These are phyloP conservation scores for Pangasius djambal DNA, from an alignment of 2,797 vertebrate species.

Conservation along the genomic window DNA sequence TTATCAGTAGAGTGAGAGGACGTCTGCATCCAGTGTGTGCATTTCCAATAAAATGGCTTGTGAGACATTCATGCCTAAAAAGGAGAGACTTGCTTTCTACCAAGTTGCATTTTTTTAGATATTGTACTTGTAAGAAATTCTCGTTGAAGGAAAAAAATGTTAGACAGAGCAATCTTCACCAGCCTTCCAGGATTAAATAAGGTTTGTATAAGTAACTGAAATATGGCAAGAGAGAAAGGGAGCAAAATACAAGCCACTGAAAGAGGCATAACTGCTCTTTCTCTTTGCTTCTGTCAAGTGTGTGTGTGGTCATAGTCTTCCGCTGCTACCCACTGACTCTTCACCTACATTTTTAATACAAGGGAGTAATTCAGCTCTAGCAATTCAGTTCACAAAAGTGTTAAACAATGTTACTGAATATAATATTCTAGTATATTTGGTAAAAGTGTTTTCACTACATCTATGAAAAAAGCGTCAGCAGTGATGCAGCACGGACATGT, in stretches of 20 bases:
- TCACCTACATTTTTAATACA: neutral
- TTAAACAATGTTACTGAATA: neutral
- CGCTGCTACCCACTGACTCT: neutral
- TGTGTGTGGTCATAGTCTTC: neutral
- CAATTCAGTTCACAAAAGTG: neutral
- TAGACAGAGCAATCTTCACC: neutral
- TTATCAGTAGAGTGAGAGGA: conserved; percentile 45
- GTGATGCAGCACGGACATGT: neutral
- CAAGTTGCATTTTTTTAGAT: neutral
- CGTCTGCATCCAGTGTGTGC: conserved; percentile 55
- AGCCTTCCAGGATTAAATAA: neutral
- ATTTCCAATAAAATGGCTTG: conserved; percentile 62
- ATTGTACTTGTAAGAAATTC: neutral
- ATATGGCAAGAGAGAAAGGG: neutral
- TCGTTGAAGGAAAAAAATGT: neutral
- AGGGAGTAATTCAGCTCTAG: neutral
- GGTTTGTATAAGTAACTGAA: neutral
- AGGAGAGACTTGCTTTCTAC: neutral
- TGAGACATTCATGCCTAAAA: conserved; percentile 28
- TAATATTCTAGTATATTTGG: too few species aligned
- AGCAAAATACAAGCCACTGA: neutral
- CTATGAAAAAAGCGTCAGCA: neutral
- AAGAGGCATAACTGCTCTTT: neutral
- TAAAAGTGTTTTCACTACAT: neutral
- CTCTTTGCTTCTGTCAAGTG: neutral